Base-by-base conservation (phyloP, 2,113 vertebrate species). In the Misgurnus mizolepis region DNA sequence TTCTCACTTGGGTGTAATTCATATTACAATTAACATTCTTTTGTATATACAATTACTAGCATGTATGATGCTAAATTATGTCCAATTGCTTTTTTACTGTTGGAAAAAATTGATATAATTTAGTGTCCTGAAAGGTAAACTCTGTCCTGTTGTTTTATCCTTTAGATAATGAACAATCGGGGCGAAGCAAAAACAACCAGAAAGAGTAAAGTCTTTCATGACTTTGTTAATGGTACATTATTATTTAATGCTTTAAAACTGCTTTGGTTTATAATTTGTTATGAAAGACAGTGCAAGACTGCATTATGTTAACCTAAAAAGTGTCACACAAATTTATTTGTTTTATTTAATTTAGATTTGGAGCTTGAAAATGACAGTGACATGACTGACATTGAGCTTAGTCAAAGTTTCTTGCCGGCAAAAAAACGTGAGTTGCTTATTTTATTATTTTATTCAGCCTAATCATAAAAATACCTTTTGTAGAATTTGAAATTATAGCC, bases 221-320 rank as follows among this genome's bases (percentile, higher is more conserved):
- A 64, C 61, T 64, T 64, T 64, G 61, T 64, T 39, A 64, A 64
- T 39, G 61, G 61, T 64, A 14, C 61, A 14, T 34, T 64, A 64
- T 64, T 64, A 64, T 39, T 64, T 64, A 1, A 11, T 62, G 61
- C 34, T 40, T 64, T 2, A 64, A 64, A 64, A 14, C 27, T 3
- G 61, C 1, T 15, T 39, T 39, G 14, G 5, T 39, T 64, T 15
- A 64, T 3, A 0, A 64, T 15, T 39, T 39, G 27, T 64, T 64
- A 39, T 14, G 14, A 27, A 27, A 64, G 27, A 39, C 27, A 39
- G 6, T 64, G 60, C 18, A n/a, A 22, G 58, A 10, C 4, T 22
- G 18, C 27, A 8, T 27, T 61, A 34, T 34, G 60, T 27, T 1
- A 64, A 64, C 27, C 61, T 34, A 3, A 34, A 22, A 34, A 34